Base-by-base conservation (phyloP, 2,797 vertebrate species). In the Danio aesculapii region DNA sequence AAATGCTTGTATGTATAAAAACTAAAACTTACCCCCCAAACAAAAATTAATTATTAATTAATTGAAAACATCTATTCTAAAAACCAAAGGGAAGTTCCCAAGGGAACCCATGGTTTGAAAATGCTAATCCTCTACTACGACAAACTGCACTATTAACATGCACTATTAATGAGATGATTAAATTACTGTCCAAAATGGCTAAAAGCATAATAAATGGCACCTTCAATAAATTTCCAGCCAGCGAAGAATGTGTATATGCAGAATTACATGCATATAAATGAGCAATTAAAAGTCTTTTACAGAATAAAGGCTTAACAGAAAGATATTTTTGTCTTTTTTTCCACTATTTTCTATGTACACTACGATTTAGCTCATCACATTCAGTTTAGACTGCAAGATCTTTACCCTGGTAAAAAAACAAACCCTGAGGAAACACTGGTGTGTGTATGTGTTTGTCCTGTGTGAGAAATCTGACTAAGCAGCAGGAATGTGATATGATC, bases 401-500 rank as follows among this genome's bases (percentile, higher is more conserved):
- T 6, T 16, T 43, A 41, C 21, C 30, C 6, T 0, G 19, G 47
- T 6, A 39, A 50, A 1, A 30, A 30, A 30, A 2, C 5, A 53
- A 50, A 39, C 8, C 12, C 16, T 17, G 57, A 75, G 57, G 19
- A 17, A 75, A 61, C 19, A 47, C 19, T 75, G 19, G 57, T 17
- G 19, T 75, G 59, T 62, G 19, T 64, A n/a, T 63, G 71, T 73
- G 70, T 30, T 17, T 73, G 39, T 58, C 21, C 39, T 71, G 53
- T 55, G 77, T 58, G 69, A 66, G 55, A 87, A 74, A 83, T 79
- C 41, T 16, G 77, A 66, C 58, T 30, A 71, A 69, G 67, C 41
- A 61, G 12, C 30, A 86, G 74, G 85, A 84, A 84, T 86, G 85
- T 82, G 77, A 81, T 75, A 77, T 70, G 72, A 89, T 89, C 87